Evolutionary conservation across 2,888 invertebrate species (phyloP).

Genomic region (Callinectes sapidus): DNA sequence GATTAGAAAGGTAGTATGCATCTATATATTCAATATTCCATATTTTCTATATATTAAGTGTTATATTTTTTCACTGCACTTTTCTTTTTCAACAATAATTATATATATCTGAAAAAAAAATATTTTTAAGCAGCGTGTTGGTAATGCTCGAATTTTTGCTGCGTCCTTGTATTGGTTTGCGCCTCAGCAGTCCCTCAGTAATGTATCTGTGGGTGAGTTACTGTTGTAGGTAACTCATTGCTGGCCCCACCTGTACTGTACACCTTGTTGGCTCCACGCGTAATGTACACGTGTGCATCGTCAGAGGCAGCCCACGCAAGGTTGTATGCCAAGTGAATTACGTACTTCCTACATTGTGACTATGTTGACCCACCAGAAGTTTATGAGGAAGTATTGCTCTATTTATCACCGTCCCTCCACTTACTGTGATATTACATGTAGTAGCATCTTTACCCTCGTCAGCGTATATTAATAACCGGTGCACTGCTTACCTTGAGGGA

Average conservation of each 20-base stretch:
- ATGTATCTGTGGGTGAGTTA: background rate
- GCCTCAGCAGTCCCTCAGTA: background rate
- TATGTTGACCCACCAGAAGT: background rate
- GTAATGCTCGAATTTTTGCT: background rate
- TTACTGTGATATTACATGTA: conserved; percentile 20
- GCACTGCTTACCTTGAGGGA: background rate
- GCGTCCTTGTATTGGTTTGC: background rate
- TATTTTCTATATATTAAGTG: background rate
- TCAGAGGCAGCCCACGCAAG: background rate
- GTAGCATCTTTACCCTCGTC: background rate
- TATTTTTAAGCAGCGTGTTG: background rate
- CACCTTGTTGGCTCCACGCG: background rate
- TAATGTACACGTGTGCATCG: background rate
- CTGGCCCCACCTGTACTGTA: background rate
- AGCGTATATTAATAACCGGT: background rate
- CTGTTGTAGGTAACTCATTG: background rate
- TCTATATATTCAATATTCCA: background rate
- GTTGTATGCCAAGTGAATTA: background rate
- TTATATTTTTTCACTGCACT: conserved; percentile 12
- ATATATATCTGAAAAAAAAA: background rate
- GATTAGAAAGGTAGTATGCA: background rate
- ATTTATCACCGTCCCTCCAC: background rate
- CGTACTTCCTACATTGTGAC: background rate
- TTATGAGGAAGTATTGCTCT: background rate
- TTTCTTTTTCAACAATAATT: background rate